phyloP scores from a whole-genome alignment of 2,113 vertebrate species.

The Cinclus cinclus region DNA sequence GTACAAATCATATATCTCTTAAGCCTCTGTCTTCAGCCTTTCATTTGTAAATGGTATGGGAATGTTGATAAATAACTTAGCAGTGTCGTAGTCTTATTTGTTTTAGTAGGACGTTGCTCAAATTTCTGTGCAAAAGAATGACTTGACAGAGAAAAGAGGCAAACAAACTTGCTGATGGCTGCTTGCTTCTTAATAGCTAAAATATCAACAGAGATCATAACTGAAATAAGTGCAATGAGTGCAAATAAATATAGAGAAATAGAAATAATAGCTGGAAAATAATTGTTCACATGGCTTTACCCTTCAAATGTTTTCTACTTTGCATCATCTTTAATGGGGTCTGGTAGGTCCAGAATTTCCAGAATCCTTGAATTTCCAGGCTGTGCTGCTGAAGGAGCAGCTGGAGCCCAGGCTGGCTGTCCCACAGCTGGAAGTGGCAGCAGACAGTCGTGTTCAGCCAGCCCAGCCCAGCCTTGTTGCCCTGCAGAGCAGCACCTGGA shows the following conservation, averaged over 20 bases:
- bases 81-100: not conserved
- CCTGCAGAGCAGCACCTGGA: not conserved
- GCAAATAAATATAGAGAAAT: not conserved
- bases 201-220: not conserved
- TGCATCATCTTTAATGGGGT: not conserved
- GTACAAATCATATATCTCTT: not conserved
- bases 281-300: not conserved
- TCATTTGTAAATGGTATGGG: not conserved
- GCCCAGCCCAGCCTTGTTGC: not conserved
- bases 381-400: not conserved
- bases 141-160: not conserved
- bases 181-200: not conserved
- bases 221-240: not conserved
- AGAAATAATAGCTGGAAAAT: not conserved
- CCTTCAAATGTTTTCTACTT: not conserved
- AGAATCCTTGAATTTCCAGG: not conserved
- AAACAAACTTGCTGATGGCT: not conserved
- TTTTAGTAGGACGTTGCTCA: not conserved
- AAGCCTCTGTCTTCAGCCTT: not conserved
- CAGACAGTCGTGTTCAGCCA: not conserved
- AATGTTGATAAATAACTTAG: not conserved
- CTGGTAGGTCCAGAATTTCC: not conserved
- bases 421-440: rapidly evolving
- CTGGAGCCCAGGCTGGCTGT: not conserved
- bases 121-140: not conserved